Evolutionary conservation across 2,888 invertebrate genomes (phyloP), one percentile per base, ranked within the genome.

Genomic region (Caradrina clavipalpis): DNA sequence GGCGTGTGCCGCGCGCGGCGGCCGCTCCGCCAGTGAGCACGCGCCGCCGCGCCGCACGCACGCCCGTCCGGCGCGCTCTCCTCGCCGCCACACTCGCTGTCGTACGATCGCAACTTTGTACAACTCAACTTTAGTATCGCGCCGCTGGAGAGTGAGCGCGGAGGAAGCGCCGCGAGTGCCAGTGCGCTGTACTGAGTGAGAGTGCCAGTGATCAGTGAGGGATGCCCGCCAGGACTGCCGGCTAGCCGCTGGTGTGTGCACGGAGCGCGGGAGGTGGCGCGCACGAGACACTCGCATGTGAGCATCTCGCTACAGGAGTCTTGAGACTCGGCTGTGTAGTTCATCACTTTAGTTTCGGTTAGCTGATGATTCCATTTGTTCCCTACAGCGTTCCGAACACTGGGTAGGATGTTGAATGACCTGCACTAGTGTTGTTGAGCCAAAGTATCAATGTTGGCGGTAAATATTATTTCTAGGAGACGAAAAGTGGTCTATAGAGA

Each of bases 31-130:
- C 68, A 69, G 69, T 69, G 26, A 66, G 51, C 15, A 35, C 66
- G 74, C 66, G 74, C 31, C 21, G 35, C 45, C 74, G 74, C 21
- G 66, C 35, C 45, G 51, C 51, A 39, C n/a, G 45, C 66, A n/a
- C 66, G 22, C 51, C 31, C 66, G 22, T 39, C 21, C 4, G 39
- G 35, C 17, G 19, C 39, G 26, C 11, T 39, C 13, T 8, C 17
- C 11, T 26, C 74, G 22, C 50, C 15, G 15, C n/a, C 45, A 2
- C 35, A 35, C 73, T 13, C 51, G 17, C 35, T 19, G 35, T 49
- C n/a, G 19, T 65, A 19, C 26, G 51, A 65, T 45, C 39, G 26
- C 19, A 69, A 69, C 69, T 69, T 69, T 74, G 26, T 74, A n/a
- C n/a, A 22, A 53, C 74, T 39, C 21, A 69, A 69, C 74, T 69